Base-by-base conservation (phyloP, 1,140 invertebrate species). In the Anastatus disparis region DNA sequence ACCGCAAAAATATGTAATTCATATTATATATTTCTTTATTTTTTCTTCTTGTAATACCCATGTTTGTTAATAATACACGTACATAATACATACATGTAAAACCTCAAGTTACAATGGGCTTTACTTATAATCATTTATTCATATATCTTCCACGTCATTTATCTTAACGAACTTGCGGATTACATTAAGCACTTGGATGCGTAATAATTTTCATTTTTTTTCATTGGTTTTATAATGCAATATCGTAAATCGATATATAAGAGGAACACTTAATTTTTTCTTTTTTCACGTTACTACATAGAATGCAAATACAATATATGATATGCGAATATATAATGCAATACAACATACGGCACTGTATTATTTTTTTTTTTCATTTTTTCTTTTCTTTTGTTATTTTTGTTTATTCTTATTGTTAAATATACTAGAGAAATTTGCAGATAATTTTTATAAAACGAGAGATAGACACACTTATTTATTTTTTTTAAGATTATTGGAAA, bases 81-180 rank as follows among this genome's bases (percentile, higher is more conserved):
- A 52, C 3, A 4, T n/a, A n/a, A 9, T 24, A 52, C 13, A 9
- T 26, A 12, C 22, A 52, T 24, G 20, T 3, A 9, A 27, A 52
- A 10, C 31, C 10, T 35, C 31, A 35, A 35, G 31, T 35, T 35
- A 35, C 31, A 35, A 4, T 35, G 31, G 31, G 31, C 10, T 6
- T 6, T 35, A 6, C 10, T 6, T 35, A 35, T 35, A 35, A 6
- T 6, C 10, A 35, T 35, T 35, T 35, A 6, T 35, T 35, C 10
- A 6, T 35, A 35, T 35, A 35, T 35, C 31, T 35, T 35, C 24
- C 48, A 2, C 48, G 20, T 24, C 48, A 9, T 13, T 56, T n/a
- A n/a, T n/a, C n/a, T 31, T 65, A 65, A 65, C 56, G 59, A 62
- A 53, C 59, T 64, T 65, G 55, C 44, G 40, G 68, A 53, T 42